Base-by-base conservation (phyloP, 2,113 vertebrate species). In the Haemorhous mexicanus region DNA sequence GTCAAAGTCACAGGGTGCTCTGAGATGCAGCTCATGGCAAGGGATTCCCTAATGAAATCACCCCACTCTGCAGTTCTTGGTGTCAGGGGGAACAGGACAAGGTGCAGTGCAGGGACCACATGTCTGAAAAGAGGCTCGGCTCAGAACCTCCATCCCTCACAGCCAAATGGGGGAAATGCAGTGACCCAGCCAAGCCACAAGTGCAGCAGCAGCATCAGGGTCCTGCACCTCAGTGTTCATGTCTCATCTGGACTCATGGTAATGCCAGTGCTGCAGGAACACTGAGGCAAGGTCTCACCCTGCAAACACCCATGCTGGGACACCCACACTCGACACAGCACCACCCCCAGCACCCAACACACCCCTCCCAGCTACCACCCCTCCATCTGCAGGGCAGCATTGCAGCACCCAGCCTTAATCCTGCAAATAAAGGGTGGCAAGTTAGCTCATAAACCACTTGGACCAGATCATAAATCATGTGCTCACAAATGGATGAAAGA, bases 41-140 rank as follows among this genome's bases (percentile, higher is more conserved):
- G 35, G 35, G 13, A 47, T 68, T 81, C 49, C 12, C 2, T 24
- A 35, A 80, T 7, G 18, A 35, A 68, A 50, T 9, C 63, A 55
- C 30, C 43, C 52, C 33, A 46, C 23, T 27, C 43, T 1, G 5
- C 52, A 86, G 52, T 27, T 43, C 62, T 33, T 10, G 15, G n/a
- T 15, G 35, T 9, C 0, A 0, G 33, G 13, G 5, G 44, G 16
- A 80, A 13, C 66, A 62, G 69, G n/a, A 63, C 1, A 0, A 2
- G 33, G 30, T 5, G 3, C 13, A 0, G 0, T 2, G 3, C 15
- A 8, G 11, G 35, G 35, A 64, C 17, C n/a, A 39, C 0, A 0
- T 2, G 10, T 13, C 28, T 14, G 4, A 56, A 62, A 56, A 55
- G 49, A 47, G 10, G 11, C 41, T 86, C 37, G 32, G 58, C 49